Percentiles rank a stretch among this genome's conserved stretches.
These are phyloP conservation scores for Sesamia nonagrioides DNA, from an alignment of 1,140 invertebrate genomes.

Conservation along the genomic window DNA sequence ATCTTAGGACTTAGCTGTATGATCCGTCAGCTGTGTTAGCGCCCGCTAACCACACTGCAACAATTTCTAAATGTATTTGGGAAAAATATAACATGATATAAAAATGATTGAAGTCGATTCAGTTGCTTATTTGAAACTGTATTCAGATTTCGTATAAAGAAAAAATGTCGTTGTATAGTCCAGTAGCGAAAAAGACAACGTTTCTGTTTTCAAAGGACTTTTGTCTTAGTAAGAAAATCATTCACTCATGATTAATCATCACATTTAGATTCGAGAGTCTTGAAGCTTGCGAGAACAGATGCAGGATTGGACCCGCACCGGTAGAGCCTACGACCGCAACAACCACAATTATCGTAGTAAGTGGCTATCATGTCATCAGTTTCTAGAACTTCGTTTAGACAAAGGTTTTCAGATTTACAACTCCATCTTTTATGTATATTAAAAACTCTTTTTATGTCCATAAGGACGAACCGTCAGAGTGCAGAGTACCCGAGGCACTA, in stretches of 20 bases:
- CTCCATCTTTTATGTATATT: constrained; percentile 37
- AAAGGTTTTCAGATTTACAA: background rate
- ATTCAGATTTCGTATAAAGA: no score
- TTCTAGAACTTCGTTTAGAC: background rate
- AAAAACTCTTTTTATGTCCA: background rate
- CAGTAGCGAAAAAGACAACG: no score
- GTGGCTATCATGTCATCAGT: background rate
- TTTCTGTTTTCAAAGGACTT: no score
- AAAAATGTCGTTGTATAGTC: no score
- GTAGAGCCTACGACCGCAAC: constrained; percentile 54
- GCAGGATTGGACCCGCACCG: constrained; percentile 59
- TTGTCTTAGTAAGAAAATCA: no score
- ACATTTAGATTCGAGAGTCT: constrained; percentile 71
- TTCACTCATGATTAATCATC: background rate
- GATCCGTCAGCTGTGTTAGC: no score
- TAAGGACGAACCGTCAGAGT: constrained; percentile 55
- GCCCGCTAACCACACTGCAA: no score
- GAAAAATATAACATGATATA: no score
- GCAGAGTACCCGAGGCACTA: constrained; percentile 56
- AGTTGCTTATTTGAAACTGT: no score
- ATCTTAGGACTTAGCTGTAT: no score
- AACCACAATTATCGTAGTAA: constrained; percentile 78
- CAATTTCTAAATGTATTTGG: no score
- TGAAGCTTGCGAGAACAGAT: constrained; percentile 79
- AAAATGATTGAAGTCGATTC: no score